Evolutionary conservation across 2,797 vertebrate species (phyloP).

Genomic region (Myotis findleyi): DNA sequence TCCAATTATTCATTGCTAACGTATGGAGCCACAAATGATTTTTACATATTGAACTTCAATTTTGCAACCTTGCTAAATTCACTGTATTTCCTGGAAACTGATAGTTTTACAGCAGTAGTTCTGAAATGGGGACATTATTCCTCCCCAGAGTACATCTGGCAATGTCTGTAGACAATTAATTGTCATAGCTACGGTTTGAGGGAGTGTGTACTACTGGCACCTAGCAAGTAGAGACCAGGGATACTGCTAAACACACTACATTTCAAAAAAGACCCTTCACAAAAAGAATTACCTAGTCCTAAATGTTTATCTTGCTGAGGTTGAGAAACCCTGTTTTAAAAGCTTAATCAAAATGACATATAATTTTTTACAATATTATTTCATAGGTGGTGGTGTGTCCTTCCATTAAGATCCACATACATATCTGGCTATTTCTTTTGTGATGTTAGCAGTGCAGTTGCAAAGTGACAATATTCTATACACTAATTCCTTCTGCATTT

Average conservation of each 20-base stretch:
- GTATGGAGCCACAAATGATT: neutral
- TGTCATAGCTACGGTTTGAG: neutral
- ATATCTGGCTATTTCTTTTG: slow-evolving; percentile 12
- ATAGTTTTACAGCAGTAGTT: neutral
- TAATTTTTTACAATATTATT: slow-evolving; percentile 12
- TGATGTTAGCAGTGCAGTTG: neutral
- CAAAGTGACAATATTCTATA: neutral
- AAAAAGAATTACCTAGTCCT: neutral
- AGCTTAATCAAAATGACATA: neutral
- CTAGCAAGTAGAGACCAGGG: neutral
- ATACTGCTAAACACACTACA: neutral
- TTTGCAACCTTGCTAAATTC: neutral
- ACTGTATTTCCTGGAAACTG: neutral
- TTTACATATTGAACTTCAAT: neutral
- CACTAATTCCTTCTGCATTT: neutral
- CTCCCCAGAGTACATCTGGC: neutral
- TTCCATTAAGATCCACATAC: neutral
- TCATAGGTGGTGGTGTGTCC: neutral
- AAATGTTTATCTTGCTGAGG: neutral
- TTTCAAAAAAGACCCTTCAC: neutral
- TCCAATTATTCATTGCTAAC: neutral
- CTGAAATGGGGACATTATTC: neutral
- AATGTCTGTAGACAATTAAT: neutral
- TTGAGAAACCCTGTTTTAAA: neutral
- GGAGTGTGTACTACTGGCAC: neutral